Evolutionary conservation across 2,797 vertebrate genomes (phyloP).

Genomic region (Adrianichthys oophorus): DNA sequence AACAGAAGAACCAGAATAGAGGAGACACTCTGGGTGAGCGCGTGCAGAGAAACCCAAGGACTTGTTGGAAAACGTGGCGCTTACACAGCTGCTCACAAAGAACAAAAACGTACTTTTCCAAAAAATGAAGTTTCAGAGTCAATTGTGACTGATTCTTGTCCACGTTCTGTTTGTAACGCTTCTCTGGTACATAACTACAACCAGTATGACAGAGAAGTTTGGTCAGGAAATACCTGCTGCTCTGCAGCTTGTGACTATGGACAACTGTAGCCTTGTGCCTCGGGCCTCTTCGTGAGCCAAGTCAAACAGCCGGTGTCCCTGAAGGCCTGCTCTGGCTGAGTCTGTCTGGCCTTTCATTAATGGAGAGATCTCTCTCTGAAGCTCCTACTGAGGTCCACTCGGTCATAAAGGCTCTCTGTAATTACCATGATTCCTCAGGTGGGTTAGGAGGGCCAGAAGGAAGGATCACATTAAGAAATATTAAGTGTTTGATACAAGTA

Average conservation of each 20-base stretch:
- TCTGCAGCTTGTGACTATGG: slow-evolving; percentile 79
- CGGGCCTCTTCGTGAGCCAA: slow-evolving; percentile 81
- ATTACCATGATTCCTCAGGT: slow-evolving; percentile 82
- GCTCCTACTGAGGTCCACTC: slow-evolving; percentile 77
- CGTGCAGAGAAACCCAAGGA: slow-evolving; percentile 39
- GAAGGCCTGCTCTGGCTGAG: slow-evolving; percentile 88
- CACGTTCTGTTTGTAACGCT: slow-evolving; percentile 37
- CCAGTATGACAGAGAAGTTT: slow-evolving; percentile 79
- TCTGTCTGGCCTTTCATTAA: slow-evolving; percentile 83
- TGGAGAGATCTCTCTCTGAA: slow-evolving; percentile 83
- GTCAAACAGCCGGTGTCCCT: slow-evolving; percentile 89
- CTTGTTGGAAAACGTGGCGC: slow-evolving; percentile 20
- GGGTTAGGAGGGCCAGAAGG: slow-evolving; percentile 71
- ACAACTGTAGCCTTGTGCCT: slow-evolving; percentile 91
- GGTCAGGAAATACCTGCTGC: slow-evolving; percentile 88
- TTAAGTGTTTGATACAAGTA: slow-evolving; percentile 55
- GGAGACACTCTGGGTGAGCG: slow-evolving; percentile 40
- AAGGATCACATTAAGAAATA: slow-evolving; percentile 67
- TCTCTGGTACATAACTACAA: slow-evolving; percentile 53
- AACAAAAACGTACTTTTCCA: no score
- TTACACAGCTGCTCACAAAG: slow-evolving; percentile 23
- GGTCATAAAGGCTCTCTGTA: slow-evolving; percentile 88
- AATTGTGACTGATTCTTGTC: slow-evolving; percentile 30
- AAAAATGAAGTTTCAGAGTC: not conserved
- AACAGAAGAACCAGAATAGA: slow-evolving; percentile 59